Evolutionary conservation across 2,888 invertebrate species (phyloP), one percentile per base, ranked within the genome.

Genomic region (Cryptus armator): DNA sequence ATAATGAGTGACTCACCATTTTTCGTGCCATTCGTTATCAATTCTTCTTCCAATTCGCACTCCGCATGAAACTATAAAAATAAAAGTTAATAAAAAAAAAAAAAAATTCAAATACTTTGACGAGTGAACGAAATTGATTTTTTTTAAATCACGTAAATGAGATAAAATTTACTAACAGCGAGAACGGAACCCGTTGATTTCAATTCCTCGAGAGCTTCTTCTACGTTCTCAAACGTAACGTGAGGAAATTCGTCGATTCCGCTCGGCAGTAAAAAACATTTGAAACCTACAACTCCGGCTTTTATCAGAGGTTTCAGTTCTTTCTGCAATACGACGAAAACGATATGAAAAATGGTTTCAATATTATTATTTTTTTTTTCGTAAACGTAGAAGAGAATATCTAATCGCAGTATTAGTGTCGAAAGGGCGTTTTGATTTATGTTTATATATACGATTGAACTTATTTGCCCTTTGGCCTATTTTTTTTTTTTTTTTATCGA

Each of bases 231-330:
- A 76, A 94, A 93, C 14, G 93, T 94, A 0, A 97, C 96, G 83
- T 96, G 94, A 0, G 96, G 95, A 90, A 97, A 97, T 91, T 97
- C 97, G 0, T 96, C 96, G 0, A 96, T 95, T 1, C 96, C 96
- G 83, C 96, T 96, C 0, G 96, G 95, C 88, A 96, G 96, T 2
- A 97, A 93, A 84, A 97, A 96, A 91, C 97, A 97, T 93, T 97
- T 97, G 88, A 97, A 96, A 1, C 97, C 97, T 44, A 97, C 96
- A 0, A 97, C 96, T 1, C 97, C 97, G 74, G 95, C 95, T 9
- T 95, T 93, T 0, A 96, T 94, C 84, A 97, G 93, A 9, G 94
- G 94, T 48, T 93, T 92, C 37, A 97, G 92, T 0, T 96, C 95
- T 85, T 94, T 94, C 96, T 96, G 91, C 24, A 90, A 59, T 14